phyloP scores from a whole-genome alignment of 2,113 vertebrate genomes.

The Lampris megalopsis region DNA sequence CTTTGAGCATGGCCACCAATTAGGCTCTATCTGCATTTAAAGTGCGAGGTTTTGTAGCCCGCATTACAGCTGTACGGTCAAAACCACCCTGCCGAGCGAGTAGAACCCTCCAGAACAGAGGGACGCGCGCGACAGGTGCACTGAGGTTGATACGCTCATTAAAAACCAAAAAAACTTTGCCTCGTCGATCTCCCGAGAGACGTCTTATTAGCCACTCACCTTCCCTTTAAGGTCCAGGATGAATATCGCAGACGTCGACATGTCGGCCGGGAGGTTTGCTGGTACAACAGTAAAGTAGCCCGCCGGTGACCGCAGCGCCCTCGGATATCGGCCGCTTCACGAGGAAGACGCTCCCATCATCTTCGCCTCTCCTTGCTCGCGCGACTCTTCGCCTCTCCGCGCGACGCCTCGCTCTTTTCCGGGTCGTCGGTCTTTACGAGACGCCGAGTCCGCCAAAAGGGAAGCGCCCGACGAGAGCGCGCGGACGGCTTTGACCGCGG shows the following conservation, averaged over 20 bases:
- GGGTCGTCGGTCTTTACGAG: background rate
- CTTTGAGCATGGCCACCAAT: background rate
- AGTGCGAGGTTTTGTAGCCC: too few relatives aligned
- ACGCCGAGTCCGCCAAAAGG: too few relatives aligned
- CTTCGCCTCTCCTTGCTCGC: constrained; percentile 36
- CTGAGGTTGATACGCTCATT: background rate
- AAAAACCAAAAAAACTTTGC: too few relatives aligned
- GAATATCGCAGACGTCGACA: constrained; percentile 86
- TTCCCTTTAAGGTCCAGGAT: constrained; percentile 87
- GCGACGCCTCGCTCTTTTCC: constrained; percentile 34
- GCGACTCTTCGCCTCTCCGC: background rate
- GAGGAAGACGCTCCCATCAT: constrained; percentile 59
- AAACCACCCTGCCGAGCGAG: too few relatives aligned
- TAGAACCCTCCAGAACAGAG: too few relatives aligned
- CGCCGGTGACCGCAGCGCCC: constrained; percentile 5
- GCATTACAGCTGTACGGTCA: too few relatives aligned
- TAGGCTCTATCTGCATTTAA: too few relatives aligned
- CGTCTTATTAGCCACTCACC: constrained; percentile 72
- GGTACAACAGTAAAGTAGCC: too few relatives aligned
- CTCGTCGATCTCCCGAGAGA: too few relatives aligned
- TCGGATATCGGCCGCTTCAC: constrained; percentile 60
- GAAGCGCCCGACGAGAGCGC: too few relatives aligned
- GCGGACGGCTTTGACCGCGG: too few relatives aligned
- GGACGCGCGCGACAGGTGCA: constrained; percentile 50
- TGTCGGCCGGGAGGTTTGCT: constrained; percentile 50